Evolutionary conservation across 2,113 vertebrate genomes (phyloP), one percentile per base, ranked within the genome.

Genomic region (Zapornia atra): DNA sequence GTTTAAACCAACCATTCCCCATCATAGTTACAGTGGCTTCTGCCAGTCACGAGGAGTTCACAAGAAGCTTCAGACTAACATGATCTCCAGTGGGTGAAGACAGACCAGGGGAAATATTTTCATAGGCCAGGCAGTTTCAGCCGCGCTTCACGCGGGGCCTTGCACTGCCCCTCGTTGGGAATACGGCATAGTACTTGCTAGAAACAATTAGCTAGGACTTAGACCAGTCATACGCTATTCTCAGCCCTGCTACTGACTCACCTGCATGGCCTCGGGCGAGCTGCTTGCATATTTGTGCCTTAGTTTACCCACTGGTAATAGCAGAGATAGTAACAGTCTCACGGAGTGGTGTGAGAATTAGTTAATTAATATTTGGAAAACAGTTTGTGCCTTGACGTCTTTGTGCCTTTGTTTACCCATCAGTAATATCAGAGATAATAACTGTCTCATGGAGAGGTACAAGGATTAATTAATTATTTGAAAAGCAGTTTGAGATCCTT

Each of bases 311-410:
- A 56, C 0, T 38, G 71, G 77, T 57, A 90, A 88, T 54, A 86
- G 66, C 69, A 94, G 92, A 95, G 90, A 91, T 95, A 96, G 93
- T 92, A 96, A 96, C 87, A 91, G 77, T 92, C 89, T 93, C 84
- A 82, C 8, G 4, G 79, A 87, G 86, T 21, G 69, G 40, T 90
- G 69, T 10, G 72, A 91, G 65, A 94, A 94, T 92, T 88, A 88
- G 91, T 97, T 96, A 96, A 96, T 97, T 96, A 97, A 76, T 94
- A 96, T 95, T 96, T 96, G 76, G 88, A 88, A 95, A 95, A 78
- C 65, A 82, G 69, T 53, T 96, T 95, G 69, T 88, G 93, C 91
- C 87, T 95, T 96, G 93, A 96, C 82, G 68, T 94, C 97, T 96
- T 92, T 97, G 78, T 96, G 86, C 79, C 92, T 93, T 88, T 95